Percentiles rank a stretch among this genome's conserved stretches.
Evolutionary conservation across 2,888 invertebrate genomes (phyloP).

Genomic region (Drosophila recens): DNA sequence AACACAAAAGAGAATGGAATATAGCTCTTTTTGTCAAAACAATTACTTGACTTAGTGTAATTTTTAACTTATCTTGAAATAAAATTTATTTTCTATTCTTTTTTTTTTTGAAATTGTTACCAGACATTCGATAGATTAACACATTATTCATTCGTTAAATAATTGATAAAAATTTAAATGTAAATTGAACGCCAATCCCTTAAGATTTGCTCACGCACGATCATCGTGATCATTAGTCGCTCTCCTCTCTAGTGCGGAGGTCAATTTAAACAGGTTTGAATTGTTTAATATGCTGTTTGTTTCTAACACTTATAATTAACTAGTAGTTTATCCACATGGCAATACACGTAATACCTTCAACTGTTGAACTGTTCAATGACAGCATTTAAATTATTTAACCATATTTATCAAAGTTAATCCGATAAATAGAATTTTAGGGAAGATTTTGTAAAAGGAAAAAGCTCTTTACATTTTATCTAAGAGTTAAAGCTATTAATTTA

Average conservation of each 20-base stretch:
- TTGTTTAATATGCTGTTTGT: constrained; percentile 40
- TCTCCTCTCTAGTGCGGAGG: constrained; percentile 50
- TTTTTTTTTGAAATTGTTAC: too few relatives aligned
- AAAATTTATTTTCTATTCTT: too few relatives aligned
- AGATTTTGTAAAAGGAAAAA: not conserved
- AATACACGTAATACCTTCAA: constrained; percentile 9
- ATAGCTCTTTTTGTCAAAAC: too few relatives aligned
- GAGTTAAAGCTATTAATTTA: not conserved
- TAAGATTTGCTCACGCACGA: constrained; percentile 2
- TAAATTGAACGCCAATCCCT: too few relatives aligned
- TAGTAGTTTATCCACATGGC: constrained; percentile 36
- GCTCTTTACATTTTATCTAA: not conserved
- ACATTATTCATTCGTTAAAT: too few relatives aligned
- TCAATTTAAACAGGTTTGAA: constrained; percentile 62
- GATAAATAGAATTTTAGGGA: not conserved
- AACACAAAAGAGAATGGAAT: not conserved
- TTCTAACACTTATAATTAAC: constrained; percentile 52
- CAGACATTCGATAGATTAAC: too few relatives aligned
- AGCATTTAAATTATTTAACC: not conserved
- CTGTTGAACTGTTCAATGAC: constrained; percentile 8
- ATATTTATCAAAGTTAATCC: not conserved
- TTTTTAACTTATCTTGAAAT: too few relatives aligned
- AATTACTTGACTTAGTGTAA: too few relatives aligned
- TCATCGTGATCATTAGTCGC: constrained; percentile 3
- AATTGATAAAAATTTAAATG: too few relatives aligned